Conservation (phyloP, 1,140 invertebrate species). For the Bombus haemorrhoidalis region DNA sequence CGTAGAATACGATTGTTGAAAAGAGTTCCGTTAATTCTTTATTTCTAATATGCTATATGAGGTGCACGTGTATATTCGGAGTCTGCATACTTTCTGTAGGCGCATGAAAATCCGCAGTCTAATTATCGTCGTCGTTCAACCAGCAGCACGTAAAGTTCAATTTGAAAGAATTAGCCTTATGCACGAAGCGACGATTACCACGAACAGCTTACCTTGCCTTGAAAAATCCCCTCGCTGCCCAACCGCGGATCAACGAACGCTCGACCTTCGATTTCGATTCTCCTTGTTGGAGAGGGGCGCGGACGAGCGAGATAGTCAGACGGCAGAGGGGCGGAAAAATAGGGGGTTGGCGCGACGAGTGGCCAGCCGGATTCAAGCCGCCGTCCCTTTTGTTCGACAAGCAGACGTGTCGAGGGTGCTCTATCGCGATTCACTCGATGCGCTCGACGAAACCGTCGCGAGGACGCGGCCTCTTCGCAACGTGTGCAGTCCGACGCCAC, state of each 20-base stretch:
- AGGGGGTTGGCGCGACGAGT: background rate
- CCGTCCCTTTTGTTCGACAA: conserved; percentile 56
- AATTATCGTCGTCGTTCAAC: no score
- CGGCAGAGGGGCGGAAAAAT: conserved; percentile 20
- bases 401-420: conserved; percentile 66
- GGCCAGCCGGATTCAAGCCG: conserved; percentile 48
- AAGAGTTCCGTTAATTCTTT: no score
- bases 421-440: conserved; percentile 61
- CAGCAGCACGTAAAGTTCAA: no score
- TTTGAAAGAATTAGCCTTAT: no score
- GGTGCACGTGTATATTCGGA: no score
- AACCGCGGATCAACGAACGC: background rate
- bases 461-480: conserved; percentile 2
- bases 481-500: background rate
- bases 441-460: conserved; percentile 14
- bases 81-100: no score
- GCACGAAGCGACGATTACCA: no score
- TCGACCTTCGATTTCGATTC: conserved; percentile 36
- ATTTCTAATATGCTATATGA: no score
- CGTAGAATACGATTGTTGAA: no score
- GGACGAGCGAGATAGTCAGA: conserved; percentile 1
- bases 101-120: no score
- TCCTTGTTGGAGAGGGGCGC: background rate
- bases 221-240: background rate
- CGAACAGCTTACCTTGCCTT: background rate